Evolutionary conservation across 2,797 vertebrate genomes (phyloP), one percentile per base, ranked within the genome.

Genomic region (Acrocephalus scirpaceus): DNA sequence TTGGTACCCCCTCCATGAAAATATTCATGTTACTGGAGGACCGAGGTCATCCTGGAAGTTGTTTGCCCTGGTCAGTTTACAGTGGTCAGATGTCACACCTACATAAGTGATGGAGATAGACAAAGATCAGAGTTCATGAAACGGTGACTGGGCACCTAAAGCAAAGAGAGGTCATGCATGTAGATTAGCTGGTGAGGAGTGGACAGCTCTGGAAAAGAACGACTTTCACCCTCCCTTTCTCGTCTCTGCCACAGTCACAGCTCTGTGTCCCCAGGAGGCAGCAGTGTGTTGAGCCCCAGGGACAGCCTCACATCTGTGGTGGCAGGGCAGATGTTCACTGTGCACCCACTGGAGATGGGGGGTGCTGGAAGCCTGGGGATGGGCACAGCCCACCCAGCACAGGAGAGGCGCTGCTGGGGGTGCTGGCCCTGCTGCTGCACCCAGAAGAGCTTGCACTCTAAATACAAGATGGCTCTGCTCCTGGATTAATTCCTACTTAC

Each of bases 261-360:
- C 12, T 32, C 11, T 21, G 17, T 34, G 56, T 18, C 51, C 72
- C 30, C 50, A 17, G 5, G 2, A 21, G 51, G 16, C 11, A 61
- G 20, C 11, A n/a, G n/a, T 6, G 3, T 2, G 5, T 0, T 62
- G 61, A 25, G 40, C 22, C 19, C 16, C 0, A 2, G 27, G 16
- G 40, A 51, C 26, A 44, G 23, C 13, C 47, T 42, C 9, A 2
- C 0, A 0, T 32, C 29, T 26, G 7, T 20, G 36, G 16, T 29
- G 30, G 29, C 23, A 44, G 44, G 1, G 10, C 74, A 25, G 26
- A 8, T 21, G 36, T 36, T 44, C 2, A 2, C 11, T 12, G 8
- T 9, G 60, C 26, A 30, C 9, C 29, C 40, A 9, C 12, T 4
- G 48, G 11, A 8, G 16, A 48, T 0, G 47, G 60, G 38, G 38